Base-by-base conservation (phyloP, 1,140 invertebrate species). In the Drosophila chauvacae region DNA sequence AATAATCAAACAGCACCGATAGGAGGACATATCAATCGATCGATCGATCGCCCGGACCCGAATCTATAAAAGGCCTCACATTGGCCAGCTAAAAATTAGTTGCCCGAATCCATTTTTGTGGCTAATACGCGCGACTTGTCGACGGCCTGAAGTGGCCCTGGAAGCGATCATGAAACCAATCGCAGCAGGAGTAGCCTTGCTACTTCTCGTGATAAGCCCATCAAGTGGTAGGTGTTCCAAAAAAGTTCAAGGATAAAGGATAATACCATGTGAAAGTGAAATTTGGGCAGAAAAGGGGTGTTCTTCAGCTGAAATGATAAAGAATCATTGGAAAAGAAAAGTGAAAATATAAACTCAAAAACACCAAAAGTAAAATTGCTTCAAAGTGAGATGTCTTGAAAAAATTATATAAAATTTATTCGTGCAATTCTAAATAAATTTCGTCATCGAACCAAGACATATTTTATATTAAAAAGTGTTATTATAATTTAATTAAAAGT, bases 71-170 rank as follows among this genome's bases (percentile, higher is more conserved):
- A 73, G 45, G 37, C 30, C 28, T 41, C 30, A 23, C 30, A 30
- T 59, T 39, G 37, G 37, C 44, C 44, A 50, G 45, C 68, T 51
- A n/a, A 41, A 59, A 73, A 44, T 51, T 73, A 73, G 70, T 73
- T 73, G 68, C 70, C 55, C 37, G 70, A 73, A 73, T 72, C 55
- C 55, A 51, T 60, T 60, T 72, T 73, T 72, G 53, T 51, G 66
- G 66, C 63, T 70, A 68, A 68, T 56, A 70, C 69, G 37, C 68
- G 55, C 53, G 45, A 71, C 50, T 47, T 20, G 16, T 18, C 48
- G 28, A 41, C 37, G 41, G 16, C n/a, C 18, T 51, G 23, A 65
- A 68, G 45, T 55, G 56, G 62, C 62, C 65, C 62, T 68, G 26
- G 14, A 51, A 69, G 18, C 37, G 65, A 73, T 72, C 55, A 73